Evolutionary conservation across 2,888 invertebrate genomes (phyloP).

Genomic region (Drosophila paramelanica): DNA sequence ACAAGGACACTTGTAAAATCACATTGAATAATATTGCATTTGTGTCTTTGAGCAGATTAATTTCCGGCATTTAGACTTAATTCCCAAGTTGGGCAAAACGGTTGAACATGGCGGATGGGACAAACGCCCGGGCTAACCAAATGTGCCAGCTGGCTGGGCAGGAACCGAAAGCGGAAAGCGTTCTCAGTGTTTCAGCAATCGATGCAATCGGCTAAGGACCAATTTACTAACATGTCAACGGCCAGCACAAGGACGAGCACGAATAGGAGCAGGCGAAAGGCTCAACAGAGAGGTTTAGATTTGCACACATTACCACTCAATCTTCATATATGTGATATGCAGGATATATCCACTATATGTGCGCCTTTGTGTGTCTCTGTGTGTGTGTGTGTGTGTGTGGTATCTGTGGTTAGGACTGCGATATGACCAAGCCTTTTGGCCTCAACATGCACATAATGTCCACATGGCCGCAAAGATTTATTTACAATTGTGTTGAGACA

Average conservation of each 20-base stretch:
- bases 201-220: constrained; percentile 74
- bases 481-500: constrained; percentile 81
- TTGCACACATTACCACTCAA: constrained; percentile 81
- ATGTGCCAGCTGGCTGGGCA: constrained; percentile 18
- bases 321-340: constrained; percentile 75
- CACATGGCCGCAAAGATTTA: constrained; percentile 80
- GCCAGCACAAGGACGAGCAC: constrained; percentile 41
- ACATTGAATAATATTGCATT: constrained; percentile 73
- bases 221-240: constrained; percentile 79
- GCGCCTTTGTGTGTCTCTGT: not conserved
- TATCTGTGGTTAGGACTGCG: constrained; percentile 37
- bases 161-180: constrained; percentile 19
- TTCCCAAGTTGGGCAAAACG: constrained; percentile 47
- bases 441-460: constrained; percentile 73
- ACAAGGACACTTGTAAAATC: constrained; percentile 77
- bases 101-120: constrained; percentile 4
- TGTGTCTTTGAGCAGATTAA: constrained; percentile 71
- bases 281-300: constrained; percentile 62
- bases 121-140: constrained; percentile 28
- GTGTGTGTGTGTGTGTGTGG: constrained; percentile 3
- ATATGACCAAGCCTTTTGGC: constrained; percentile 61
- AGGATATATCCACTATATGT: constrained; percentile 53
- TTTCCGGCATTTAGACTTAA: constrained; percentile 77
- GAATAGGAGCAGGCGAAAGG: constrained; percentile 20
- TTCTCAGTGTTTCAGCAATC: constrained; percentile 47